Evolutionary conservation across 2,113 vertebrate genomes (phyloP), one percentile per base, ranked within the genome.

Genomic region (Solea solea): DNA sequence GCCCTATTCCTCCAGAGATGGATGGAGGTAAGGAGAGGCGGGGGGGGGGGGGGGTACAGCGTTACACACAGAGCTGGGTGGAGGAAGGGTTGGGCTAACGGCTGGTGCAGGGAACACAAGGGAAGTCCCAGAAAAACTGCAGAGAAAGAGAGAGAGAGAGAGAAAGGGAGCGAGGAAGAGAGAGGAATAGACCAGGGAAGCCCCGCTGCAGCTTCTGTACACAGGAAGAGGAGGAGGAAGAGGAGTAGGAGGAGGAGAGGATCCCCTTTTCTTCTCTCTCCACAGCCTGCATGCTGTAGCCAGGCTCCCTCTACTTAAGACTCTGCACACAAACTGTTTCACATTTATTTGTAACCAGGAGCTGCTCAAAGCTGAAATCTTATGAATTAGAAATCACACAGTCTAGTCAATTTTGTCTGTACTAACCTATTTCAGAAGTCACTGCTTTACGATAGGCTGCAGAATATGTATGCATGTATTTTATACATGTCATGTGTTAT

Each of bases 181-280:
- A 12, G 55, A 67, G 83, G 72, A 72, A 77, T 72, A 86, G 69
- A 70, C 83, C 78, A 64, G 76, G 88, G 82, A 88, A 88, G 73
- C 64, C 88, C 86, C 9, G 9, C 78, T 82, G 87, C 67, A 76
- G 82, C 69, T 9, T 3, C 67, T 49, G 41, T 16, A 25, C 57
- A 64, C 64, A 53, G 74, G 62, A 84, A 68, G 81, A 89, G 77
- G 78, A 85, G 69, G 82, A 89, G 78, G 62, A 84, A 69, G 81
- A 89, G 77, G 78, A 85, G 64, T 54, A 58, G 74, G 59, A 88
- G 69, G 78, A 48, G 64, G 84, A 69, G 78, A 89, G 77, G 80
- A 86, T 75, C 79, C 77, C 68, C 42, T 1, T 56, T 28, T 40
- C 74, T 50, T 52, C 8, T 9, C 53, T 10, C 66, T 39, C 49